Conservation (phyloP, 92 coral and sea anemone genomes). For the Phenganax subtilis region DNA sequence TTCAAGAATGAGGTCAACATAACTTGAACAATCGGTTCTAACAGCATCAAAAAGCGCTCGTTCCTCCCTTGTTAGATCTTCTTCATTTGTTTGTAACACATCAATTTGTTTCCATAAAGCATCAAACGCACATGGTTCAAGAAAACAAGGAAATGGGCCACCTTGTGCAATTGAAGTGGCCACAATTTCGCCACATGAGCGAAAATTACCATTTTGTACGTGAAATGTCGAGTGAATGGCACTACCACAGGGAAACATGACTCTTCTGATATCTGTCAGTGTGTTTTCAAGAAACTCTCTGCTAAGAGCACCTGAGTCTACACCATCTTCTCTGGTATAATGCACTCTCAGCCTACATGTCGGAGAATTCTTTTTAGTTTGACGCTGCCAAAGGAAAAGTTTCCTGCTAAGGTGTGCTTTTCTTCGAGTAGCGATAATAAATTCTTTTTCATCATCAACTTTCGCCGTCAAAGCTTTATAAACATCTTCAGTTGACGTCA, state of each 20-base stretch:
- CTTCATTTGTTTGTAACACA: constrained; percentile 23
- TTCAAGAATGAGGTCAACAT: constrained; percentile 37
- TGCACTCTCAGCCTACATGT: constrained; percentile 32
- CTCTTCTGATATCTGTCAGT: constrained; percentile 35
- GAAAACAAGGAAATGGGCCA: constrained; percentile 42
- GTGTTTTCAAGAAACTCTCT: constrained; percentile 36
- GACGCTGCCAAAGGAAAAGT: constrained; percentile 41
- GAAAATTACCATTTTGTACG: constrained; percentile 44
- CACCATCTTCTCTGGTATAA: constrained; percentile 41
- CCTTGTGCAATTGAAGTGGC: constrained; percentile 44
- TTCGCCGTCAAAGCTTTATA: constrained; percentile 28
- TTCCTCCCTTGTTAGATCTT: constrained; percentile 35
- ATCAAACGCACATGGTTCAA: constrained; percentile 34
- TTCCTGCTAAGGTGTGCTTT: constrained; percentile 38
- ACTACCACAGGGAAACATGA: constrained; percentile 41
- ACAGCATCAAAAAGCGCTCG: constrained; percentile 20
- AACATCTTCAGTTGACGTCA: constrained; percentile 25
- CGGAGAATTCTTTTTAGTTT: constrained; percentile 37
- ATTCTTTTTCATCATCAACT: constrained; percentile 34
- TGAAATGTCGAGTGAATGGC: constrained; percentile 42
- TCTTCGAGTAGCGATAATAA: constrained; percentile 36
- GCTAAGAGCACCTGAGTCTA: constrained; percentile 45
- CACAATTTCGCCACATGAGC: constrained; percentile 43
- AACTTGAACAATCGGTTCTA: constrained; percentile 26
- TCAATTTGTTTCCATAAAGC: constrained; percentile 35